These are phyloP conservation scores for Lepus townsendii DNA, from an alignment of 2,797 vertebrate genomes.

Conservation along the genomic window DNA sequence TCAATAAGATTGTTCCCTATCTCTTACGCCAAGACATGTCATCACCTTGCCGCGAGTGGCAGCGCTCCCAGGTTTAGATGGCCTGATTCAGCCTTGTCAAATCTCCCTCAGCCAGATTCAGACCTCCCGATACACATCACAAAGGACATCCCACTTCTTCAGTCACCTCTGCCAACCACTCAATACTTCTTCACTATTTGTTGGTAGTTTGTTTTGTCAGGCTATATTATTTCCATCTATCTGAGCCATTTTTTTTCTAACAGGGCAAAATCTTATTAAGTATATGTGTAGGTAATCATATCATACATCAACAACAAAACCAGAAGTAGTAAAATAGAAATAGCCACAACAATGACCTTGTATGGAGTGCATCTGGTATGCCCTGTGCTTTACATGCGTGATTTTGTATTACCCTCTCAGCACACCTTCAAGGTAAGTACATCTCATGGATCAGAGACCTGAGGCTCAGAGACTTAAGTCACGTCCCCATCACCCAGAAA, in stretches of 20 bases:
- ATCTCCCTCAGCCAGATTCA: background rate
- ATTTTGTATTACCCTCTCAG: background rate
- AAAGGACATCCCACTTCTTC: background rate
- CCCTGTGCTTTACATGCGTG: background rate
- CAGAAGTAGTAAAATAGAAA: background rate
- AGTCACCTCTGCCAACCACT: background rate
- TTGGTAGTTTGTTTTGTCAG: slow-evolving; percentile 22
- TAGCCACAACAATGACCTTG: background rate
- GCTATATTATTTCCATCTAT: background rate
- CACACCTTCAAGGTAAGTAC: background rate
- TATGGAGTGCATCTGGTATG: background rate
- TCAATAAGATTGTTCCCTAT: background rate
- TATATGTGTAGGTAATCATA: background rate
- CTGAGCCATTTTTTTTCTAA: slow-evolving; percentile 1
- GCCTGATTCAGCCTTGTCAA: background rate
- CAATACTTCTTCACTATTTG: background rate
- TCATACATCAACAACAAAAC: background rate
- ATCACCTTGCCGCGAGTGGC: background rate
- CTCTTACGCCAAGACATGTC: background rate
- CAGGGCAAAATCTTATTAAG: slow-evolving; percentile 25
- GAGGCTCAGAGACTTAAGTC: background rate
- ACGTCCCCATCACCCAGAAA: background rate
- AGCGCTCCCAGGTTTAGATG: background rate
- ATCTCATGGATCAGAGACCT: slow-evolving; percentile 8
- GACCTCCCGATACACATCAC: background rate